Percentiles rank a stretch among this genome's conserved stretches.
These are phyloP conservation scores for Helobdella robusta DNA, from an alignment of 2,888 invertebrate genomes.

Conservation along the genomic window DNA sequence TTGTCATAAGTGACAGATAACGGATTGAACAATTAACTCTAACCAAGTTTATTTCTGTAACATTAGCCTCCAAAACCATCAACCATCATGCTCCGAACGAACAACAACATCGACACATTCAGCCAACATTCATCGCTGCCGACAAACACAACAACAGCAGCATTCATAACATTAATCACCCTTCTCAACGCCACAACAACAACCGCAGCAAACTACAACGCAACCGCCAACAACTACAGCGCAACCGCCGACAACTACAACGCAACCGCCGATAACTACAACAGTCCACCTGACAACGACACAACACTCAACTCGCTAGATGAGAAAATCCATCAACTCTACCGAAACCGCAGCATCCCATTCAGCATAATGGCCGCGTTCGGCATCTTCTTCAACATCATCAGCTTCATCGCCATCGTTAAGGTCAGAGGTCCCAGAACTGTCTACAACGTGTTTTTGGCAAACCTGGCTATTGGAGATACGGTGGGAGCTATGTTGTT, in stretches of 20 bases:
- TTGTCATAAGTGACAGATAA: too few species aligned
- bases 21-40: too few species aligned
- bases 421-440: constrained; percentile 36
- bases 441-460: constrained; percentile 38
- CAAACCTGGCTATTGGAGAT: constrained; percentile 35
- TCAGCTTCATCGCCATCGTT: constrained; percentile 41
- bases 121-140: too few species aligned
- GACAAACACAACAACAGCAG: too few species aligned
- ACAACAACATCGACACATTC: too few species aligned
- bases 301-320: not conserved
- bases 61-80: too few species aligned
- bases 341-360: constrained; percentile 31
- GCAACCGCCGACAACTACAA: not conserved
- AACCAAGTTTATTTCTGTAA: too few species aligned
- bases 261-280: not conserved
- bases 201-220: too few species aligned
- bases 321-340: constrained; percentile 18
- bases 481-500: constrained; percentile 32
- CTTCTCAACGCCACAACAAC: too few species aligned
- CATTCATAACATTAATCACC: too few species aligned
- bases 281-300: not conserved
- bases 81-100: too few species aligned
- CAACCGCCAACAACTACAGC: too few species aligned
- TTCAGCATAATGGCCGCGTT: constrained; percentile 30
- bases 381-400: constrained; percentile 37